Evolutionary conservation across 2,797 vertebrate species (phyloP).

Genomic region (Todus mexicanus): DNA sequence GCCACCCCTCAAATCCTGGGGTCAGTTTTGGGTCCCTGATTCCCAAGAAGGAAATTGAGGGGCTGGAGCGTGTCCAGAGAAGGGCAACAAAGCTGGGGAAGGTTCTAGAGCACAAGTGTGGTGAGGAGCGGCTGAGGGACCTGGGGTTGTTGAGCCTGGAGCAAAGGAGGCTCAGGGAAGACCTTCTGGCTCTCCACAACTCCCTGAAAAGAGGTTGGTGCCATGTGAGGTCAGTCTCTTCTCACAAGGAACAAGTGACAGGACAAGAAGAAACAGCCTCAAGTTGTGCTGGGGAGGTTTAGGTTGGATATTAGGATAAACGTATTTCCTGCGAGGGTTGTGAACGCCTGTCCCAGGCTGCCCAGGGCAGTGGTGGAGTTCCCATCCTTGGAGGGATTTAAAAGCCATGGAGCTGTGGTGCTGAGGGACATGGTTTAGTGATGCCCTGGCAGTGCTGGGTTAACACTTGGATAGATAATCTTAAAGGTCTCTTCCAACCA

Average conservation of each 20-base stretch:
- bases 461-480: too few relatives aligned
- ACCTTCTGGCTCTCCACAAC: neutral
- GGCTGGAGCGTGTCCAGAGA: neutral
- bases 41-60: neutral
- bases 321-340: neutral
- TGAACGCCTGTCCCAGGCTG: neutral
- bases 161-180: neutral
- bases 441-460: neutral
- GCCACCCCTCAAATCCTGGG: neutral
- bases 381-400: neutral
- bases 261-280: neutral
- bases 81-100: neutral
- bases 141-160: neutral
- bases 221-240: too few relatives aligned
- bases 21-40: neutral
- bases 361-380: neutral
- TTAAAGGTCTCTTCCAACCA: neutral
- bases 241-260: neutral
- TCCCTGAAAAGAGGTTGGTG: too few relatives aligned
- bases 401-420: neutral
- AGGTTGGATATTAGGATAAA: neutral
- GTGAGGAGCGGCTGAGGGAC: neutral
- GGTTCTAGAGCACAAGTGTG: neutral
- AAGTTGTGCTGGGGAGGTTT: neutral
- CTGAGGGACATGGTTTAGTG: neutral